phyloP scores from a whole-genome alignment of 2,888 invertebrate species.

The Myopa testacea region DNA sequence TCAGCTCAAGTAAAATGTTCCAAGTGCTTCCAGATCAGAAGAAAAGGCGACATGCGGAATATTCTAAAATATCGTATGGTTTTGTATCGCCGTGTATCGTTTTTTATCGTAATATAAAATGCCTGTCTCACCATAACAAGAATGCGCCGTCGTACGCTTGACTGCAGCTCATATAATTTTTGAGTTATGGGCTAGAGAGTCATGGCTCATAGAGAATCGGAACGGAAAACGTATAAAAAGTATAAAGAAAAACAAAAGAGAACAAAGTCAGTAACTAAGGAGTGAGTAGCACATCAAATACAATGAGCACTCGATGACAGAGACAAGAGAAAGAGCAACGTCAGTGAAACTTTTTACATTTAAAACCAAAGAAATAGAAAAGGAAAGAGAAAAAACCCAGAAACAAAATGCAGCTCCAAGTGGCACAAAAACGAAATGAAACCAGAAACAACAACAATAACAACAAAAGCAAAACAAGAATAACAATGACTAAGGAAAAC shows the following conservation, averaged over 20 bases:
- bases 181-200: not conserved
- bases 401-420: not conserved
- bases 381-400: not conserved
- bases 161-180: not conserved
- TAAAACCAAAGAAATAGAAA: not conserved
- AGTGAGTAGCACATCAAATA: no score
- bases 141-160: not conserved
- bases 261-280: no score
- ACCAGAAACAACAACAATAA: not conserved
- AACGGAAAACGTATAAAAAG: no score
- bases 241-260: no score
- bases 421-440: not conserved
- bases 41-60: not conserved
- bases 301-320: not conserved
- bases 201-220: not conserved
- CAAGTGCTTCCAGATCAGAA: no score
- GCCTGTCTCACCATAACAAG: no score
- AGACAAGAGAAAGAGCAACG: not conserved
- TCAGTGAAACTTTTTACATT: no score
- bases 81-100: no score
- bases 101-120: no score
- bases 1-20: no score
- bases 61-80: not conserved
- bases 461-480: not conserved
- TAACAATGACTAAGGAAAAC: not conserved